Conservation (phyloP, 2,888 invertebrate species). For the Oscheius myriophilus region DNA sequence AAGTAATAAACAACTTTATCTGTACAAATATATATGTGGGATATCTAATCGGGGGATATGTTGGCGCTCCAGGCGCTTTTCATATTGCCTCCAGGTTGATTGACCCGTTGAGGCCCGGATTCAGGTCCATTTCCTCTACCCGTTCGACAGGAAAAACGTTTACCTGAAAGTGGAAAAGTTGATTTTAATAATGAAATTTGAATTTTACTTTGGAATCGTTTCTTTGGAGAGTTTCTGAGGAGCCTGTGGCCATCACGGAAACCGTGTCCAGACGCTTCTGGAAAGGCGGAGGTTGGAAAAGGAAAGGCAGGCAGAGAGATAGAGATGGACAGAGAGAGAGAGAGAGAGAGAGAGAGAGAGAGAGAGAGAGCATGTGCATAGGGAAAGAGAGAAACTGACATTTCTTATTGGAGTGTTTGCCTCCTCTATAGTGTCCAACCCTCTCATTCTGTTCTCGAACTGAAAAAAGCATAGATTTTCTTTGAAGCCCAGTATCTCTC, state of each 20-base stretch:
- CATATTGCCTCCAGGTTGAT: slow-evolving; percentile 51
- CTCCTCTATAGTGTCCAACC: slow-evolving; percentile 5
- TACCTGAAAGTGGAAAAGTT: slow-evolving; percentile 17
- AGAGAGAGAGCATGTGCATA: no score
- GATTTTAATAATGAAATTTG: neutral
- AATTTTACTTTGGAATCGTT: slow-evolving; percentile 49
- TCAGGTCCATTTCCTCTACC: slow-evolving; percentile 45
- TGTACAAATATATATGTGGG: slow-evolving; percentile 7
- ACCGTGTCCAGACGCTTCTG: slow-evolving; percentile 49
- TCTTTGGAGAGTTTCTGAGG: slow-evolving; percentile 42
- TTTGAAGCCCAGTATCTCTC: no score
- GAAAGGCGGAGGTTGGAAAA: slow-evolving; percentile 9
- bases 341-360: no score
- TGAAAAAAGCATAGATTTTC: slow-evolving; percentile 7
- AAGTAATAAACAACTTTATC: neutral
- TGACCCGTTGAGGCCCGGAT: slow-evolving; percentile 49
- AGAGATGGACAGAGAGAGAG: neutral
- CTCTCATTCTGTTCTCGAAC: slow-evolving; percentile 20
- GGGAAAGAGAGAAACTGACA: slow-evolving; percentile 21
- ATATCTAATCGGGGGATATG: no score
- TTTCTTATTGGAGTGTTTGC: neutral
- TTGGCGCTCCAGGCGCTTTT: slow-evolving; percentile 4
- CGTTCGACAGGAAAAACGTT: slow-evolving; percentile 31
- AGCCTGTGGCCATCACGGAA: slow-evolving; percentile 41
- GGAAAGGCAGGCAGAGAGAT: neutral